Evolutionary conservation across 2,113 vertebrate species (phyloP), one percentile per base, ranked within the genome.

Genomic region (Cryptoleucopteryx plumbea): DNA sequence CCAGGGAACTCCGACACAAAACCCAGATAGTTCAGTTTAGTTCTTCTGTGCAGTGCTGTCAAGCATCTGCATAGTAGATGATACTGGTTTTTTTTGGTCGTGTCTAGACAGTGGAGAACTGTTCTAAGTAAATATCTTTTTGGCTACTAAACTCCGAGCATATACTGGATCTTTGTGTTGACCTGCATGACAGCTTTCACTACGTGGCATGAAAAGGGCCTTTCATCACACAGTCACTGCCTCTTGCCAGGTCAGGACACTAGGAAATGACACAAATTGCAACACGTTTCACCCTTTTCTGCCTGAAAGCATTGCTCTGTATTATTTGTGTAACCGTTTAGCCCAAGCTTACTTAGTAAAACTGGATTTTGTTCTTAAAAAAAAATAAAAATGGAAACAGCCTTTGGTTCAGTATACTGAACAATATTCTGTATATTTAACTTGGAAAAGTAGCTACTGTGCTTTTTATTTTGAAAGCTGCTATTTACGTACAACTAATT

Each of bases 161-260:
- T 48, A 97, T 7, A 97, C 70, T 90, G 85, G 68, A 23, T 43
- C 90, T 96, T 92, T 97, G 88, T 96, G 74, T 31, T 80, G 63
- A 90, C 83, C 75, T 96, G 83, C 42, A 90, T 31, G 90, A 91
- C 82, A 91, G 68, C 75, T 86, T 95, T 95, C 80, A 87, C 91
- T 56, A 43, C 4, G 11, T 75, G 86, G 36, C 79, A 75, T 95
- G 83, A 94, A 96, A 97, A 94, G 82, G 47, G 59, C 75, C 83
- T 96, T 96, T 97, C 84, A 95, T 29, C 61, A 70, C 61, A 31
- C 26, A 63, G 66, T 31, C 56, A 42, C 73, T 93, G 91, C 70
- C 66, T 77, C 43, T 86, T 9, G 5, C 19, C 3, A 26, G 18
- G 62, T 66, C 73, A 78, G 74, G 83, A 42, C 5, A 40, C 34